Base-by-base conservation (phyloP, 2,113 vertebrate genomes). In the Alouatta palliata region DNA sequence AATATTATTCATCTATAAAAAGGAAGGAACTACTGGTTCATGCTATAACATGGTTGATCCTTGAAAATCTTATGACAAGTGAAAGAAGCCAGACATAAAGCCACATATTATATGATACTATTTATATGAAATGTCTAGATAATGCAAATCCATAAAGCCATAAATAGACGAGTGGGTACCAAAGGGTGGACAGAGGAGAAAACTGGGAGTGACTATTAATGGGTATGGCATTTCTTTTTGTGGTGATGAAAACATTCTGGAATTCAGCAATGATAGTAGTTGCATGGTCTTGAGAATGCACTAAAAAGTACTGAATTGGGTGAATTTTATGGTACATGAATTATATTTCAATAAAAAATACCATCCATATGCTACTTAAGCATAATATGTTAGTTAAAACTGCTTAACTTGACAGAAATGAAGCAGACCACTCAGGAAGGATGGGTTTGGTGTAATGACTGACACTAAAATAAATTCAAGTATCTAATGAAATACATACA, bases 381-480 rank as follows among this genome's bases (percentile, higher is more conserved):
- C 49, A 32, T 49, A 82, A 35, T 21, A 43, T 10, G 80, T 66
- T 43, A 82, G 35, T 93, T 93, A 83, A 93, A 70, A 79, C 61
- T 95, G 20, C 56, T 66, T 88, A 84, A 52, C 58, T 32, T 81
- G 87, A 93, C 21, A 85, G 80, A 80, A 95, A 90, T 66, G 52
- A 91, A 83, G 45, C 3, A 85, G 61, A 79, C 37, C 43, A 83
- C 45, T 35, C 75, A 52, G 70, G n/a, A 81, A 95, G 71, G 88
- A 88, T 47, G 82, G 35, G 45, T 79, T 21, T 77, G 54, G 80
- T 80, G 35, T 61, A 95, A 75, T 8, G 10, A 88, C 1, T 64
- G 52, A 27, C 8, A 47, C 11, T 77, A 84, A 89, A 90, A 52
- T 87, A 83, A 77, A 80, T 32, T 93, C 20, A 93, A n/a, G 17